Percentiles rank a stretch among this genome's conserved stretches.
These are phyloP conservation scores for Dryobotodes eremita DNA, from an alignment of 2,888 invertebrate genomes.

Conservation along the genomic window DNA sequence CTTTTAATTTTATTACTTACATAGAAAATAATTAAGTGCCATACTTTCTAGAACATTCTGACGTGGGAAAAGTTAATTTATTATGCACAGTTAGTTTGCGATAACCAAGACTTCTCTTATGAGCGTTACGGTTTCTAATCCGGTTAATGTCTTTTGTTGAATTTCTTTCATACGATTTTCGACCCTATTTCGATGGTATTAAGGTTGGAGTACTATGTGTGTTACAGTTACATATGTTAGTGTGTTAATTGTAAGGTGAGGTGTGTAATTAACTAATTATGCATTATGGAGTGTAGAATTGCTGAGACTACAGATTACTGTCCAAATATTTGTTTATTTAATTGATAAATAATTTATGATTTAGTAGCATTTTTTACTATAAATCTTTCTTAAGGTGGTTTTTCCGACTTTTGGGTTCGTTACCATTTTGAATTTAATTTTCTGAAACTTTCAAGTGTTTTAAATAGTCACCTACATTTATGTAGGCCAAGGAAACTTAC, in stretches of 20 bases:
- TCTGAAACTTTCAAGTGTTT: neutral
- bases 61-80: constrained; percentile 67
- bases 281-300: constrained; percentile 26
- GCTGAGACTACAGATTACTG: neutral
- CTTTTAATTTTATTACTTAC: constrained; percentile 38
- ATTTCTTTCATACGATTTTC: constrained; percentile 42
- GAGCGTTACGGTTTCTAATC: constrained; percentile 78
- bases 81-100: constrained; percentile 62
- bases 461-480: neutral
- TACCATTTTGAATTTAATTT: neutral
- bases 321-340: constrained; percentile 20
- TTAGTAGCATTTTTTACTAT: neutral
- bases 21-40: constrained; percentile 51
- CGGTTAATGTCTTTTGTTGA: constrained; percentile 69
- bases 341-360: constrained; percentile 5
- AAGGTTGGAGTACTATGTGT: constrained; percentile 13
- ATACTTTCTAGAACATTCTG: constrained; percentile 70
- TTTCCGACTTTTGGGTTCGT: neutral
- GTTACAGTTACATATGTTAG: constrained; percentile 7
- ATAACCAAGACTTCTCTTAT: constrained; percentile 60
- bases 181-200: neutral
- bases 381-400: neutral
- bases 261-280: constrained; percentile 21
- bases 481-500: neutral
- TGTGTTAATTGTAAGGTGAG: constrained; percentile 29